Base-by-base conservation (phyloP, 2,113 vertebrate species). In the Mirounga angustirostris region DNA sequence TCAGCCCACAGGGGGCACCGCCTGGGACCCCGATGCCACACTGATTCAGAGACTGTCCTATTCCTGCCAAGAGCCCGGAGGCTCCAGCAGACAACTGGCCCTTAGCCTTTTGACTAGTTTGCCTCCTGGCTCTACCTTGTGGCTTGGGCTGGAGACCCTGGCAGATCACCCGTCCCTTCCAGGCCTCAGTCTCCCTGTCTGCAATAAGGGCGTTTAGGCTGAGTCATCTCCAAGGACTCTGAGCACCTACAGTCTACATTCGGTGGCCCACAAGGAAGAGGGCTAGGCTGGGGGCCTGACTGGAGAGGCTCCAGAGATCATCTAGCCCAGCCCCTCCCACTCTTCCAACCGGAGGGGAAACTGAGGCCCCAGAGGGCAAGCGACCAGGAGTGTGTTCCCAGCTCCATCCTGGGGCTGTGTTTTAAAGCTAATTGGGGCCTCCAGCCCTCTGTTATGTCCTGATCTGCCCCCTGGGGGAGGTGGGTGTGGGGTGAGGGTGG, bases 391-490 rank as follows among this genome's bases (percentile, higher is more conserved):
- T 56, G 71, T 24, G 54, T 87, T 59, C 73, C 90, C 46, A 80
- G 90, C 63, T 91, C 90, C 86, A 86, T 58, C 58, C 83, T 65
- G 78, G 82, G 94, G 71, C 69, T 89, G 69, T 59, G 50, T 83
- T 80, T 96, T 98, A 97, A 98, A 97, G 98, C 97, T 97, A 92
- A 73, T 5, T 10, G 43, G 92, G 92, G 91, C 56, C 58, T 71
- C 93, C 76, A 81, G 46, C 88, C 92, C 89, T 94, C 74, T 83
- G 65, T 11, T 59, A 36, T 92, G 36, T 95, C 90, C 96, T 92
- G 92, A 94, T 94, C 69, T 79, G 83, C 24, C 83, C 76, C 86
- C 61, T 12, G 5, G 18, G 76, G 43, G 78, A 15, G 33, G n/a
- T 43, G 84, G 4, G 30, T 79, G 14, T 16, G 28, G 76, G 50